Base-by-base conservation (phyloP, 2,113 vertebrate genomes). In the Sinocyclocheilus maitianheensis region DNA sequence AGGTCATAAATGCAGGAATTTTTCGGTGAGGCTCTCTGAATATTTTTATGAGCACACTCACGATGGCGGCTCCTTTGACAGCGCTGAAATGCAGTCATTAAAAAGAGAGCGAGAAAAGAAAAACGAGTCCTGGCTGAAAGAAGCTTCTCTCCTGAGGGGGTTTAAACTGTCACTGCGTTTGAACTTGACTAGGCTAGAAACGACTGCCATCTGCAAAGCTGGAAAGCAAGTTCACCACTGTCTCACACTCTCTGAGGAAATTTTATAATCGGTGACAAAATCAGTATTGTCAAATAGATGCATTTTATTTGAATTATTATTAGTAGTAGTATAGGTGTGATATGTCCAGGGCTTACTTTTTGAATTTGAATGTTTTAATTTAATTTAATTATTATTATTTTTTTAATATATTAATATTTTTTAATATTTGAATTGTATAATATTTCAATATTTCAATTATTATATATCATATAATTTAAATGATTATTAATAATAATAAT, bases 1-100 rank as follows among this genome's bases (percentile, higher is more conserved):
- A 87, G 87, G 67, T 81, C 81, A 85, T 91, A 91, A 92, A 92
- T 0, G 24, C 84, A 63, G 77, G 82, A 83, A 83, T 87, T 89
- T 76, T 85, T 72, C 84, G 87, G 77, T 12, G 55, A 87, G 75
- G 76, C 78, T 78, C 83, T 89, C 86, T 89, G 84, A 87, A 87
- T 89, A 84, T 81, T 89, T 89, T 89, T 87, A 81, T 67, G 79
- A 67, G 62, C n/a, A n/a, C 16, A 11, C 79, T 81, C 79, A 30
- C 43, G 79, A 67, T 5, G 62, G 77, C 77, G 72, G 77, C 82
- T 80, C 75, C 53, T 86, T 79, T 83, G 87, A 83, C 71, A 89
- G 89, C 85, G 87, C 83, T 88, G 79, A 75, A 74, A 90, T 80
- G 51, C 71, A 85, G 84, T 82, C 82, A 81, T 81, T 81, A 81